Percentiles rank a stretch among this genome's conserved stretches.
phyloP scores from a whole-genome alignment of 2,888 invertebrate genomes.

The Callosobruchus maculatus region DNA sequence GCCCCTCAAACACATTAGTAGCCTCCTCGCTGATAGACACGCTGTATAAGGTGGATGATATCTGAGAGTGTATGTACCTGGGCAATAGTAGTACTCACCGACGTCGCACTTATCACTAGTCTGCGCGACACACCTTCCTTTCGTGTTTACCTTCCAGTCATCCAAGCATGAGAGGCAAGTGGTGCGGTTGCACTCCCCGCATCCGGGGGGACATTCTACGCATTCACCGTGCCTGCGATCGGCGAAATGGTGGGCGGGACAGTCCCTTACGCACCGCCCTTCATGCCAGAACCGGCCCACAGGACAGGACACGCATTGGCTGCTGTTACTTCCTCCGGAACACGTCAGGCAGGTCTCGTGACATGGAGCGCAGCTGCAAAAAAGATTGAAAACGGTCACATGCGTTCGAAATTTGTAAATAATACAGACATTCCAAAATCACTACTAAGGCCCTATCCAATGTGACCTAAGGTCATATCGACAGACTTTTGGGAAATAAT shows the following conservation, averaged over 20 bases:
- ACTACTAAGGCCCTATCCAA: no score
- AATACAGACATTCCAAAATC: no score
- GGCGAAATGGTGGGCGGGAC: constrained; percentile 71
- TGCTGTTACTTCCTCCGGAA: constrained; percentile 71
- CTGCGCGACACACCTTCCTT: constrained; percentile 68
- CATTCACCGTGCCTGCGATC: constrained; percentile 79
- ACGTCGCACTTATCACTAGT: constrained; percentile 68
- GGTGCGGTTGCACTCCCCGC: constrained; percentile 69
- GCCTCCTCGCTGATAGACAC: not conserved
- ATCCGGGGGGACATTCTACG: constrained; percentile 74
- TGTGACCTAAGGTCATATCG: no score
- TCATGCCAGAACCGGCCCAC: constrained; percentile 67
- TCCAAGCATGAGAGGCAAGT: constrained; percentile 71
- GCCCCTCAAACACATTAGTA: no score
- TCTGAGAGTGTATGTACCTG: not conserved
- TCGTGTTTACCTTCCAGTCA: constrained; percentile 74
- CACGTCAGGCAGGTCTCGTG: constrained; percentile 79
- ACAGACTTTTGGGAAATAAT: no score
- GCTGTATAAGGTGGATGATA: not conserved
- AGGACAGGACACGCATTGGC: constrained; percentile 79
- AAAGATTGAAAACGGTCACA: no score
- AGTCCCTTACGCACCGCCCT: constrained; percentile 68
- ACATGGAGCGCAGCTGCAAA: constrained; percentile 68
- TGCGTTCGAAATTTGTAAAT: no score
- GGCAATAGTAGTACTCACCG: constrained; percentile 47